Percentiles rank a stretch among this genome's conserved stretches.
Conservation (phyloP, 2,113 vertebrate species). For the Numenius arquata region DNA sequence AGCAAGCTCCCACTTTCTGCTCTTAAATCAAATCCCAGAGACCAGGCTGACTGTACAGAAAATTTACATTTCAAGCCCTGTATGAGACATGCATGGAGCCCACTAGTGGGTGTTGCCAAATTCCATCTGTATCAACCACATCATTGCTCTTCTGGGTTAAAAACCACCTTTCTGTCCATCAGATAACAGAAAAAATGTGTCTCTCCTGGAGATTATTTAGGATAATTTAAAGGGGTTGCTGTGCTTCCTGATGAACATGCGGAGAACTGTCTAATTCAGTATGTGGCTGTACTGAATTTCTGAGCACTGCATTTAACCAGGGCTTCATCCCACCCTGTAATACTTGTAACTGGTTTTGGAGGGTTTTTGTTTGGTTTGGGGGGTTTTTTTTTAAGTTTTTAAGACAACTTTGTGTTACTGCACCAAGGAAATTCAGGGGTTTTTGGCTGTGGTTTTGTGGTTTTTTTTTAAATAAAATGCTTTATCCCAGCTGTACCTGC, state of each 20-base stretch:
- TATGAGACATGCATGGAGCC: neutral
- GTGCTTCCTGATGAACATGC: neutral
- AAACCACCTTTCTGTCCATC: neutral
- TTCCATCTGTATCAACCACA: neutral
- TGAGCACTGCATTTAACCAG: neutral
- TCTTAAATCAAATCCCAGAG: accelerated
- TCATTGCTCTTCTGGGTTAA: neutral
- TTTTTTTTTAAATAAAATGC: neutral
- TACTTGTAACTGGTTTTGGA: neutral
- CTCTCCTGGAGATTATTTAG: neutral
- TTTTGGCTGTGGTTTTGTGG: neutral
- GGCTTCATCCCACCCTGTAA: neutral
- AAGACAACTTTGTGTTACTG: neutral
- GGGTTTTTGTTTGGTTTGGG: neutral
- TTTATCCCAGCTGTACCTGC: neutral
- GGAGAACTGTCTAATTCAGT: neutral
- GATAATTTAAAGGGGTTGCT: neutral
- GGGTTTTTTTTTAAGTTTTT: neutral
- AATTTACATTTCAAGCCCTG: neutral
- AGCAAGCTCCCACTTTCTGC: neutral
- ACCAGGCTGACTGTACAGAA: neutral
- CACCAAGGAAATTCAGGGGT: neutral
- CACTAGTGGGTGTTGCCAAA: neutral
- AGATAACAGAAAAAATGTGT: neutral
- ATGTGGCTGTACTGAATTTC: neutral